These are phyloP conservation scores for Amniataba percoides DNA, from an alignment of 2,797 vertebrate species.

Conservation along the genomic window DNA sequence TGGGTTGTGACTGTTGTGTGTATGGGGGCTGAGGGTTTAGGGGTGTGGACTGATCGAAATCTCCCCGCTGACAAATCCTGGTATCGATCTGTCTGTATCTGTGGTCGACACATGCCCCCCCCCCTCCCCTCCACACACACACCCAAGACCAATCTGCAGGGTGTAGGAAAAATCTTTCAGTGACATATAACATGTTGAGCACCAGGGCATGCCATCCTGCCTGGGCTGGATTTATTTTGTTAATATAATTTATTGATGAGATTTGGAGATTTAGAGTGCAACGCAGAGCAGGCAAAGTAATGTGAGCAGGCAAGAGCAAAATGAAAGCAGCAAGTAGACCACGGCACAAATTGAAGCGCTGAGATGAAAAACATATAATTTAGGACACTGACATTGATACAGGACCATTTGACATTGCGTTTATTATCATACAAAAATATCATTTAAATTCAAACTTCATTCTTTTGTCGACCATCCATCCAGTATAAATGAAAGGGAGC, in stretches of 20 bases:
- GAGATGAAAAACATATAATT: constrained; percentile 3
- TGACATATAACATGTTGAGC: constrained; percentile 58
- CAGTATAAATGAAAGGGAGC: constrained; percentile 20
- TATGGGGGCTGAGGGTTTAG: constrained; percentile 36
- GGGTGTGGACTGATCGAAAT: constrained; percentile 73
- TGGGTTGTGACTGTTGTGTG: constrained; percentile 44
- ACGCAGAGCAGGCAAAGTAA: constrained; percentile 9
- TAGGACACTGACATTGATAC: constrained; percentile 1
- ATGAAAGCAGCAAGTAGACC: constrained; percentile 22
- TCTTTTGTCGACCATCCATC: constrained; percentile 13
- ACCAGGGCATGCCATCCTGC: constrained; percentile 22
- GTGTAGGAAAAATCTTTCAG: constrained; percentile 60
- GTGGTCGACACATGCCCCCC: constrained; percentile 40
- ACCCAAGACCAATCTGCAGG: constrained; percentile 38
- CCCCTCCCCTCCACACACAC: too few species aligned
- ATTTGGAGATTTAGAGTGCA: constrained; percentile 36
- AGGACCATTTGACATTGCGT: background rate
- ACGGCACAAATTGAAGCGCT: background rate
- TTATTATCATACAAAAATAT: constrained; percentile 6
- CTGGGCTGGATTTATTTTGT: constrained; percentile 45
- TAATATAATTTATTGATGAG: constrained; percentile 45
- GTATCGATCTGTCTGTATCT: constrained; percentile 71
- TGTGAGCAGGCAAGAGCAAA: constrained; percentile 11
- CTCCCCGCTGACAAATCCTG: constrained; percentile 72
- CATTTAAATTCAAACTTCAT: constrained; percentile 1